Evolutionary conservation across 2,113 vertebrate species (phyloP).

Genomic region (Xiphorhynchus elegans): DNA sequence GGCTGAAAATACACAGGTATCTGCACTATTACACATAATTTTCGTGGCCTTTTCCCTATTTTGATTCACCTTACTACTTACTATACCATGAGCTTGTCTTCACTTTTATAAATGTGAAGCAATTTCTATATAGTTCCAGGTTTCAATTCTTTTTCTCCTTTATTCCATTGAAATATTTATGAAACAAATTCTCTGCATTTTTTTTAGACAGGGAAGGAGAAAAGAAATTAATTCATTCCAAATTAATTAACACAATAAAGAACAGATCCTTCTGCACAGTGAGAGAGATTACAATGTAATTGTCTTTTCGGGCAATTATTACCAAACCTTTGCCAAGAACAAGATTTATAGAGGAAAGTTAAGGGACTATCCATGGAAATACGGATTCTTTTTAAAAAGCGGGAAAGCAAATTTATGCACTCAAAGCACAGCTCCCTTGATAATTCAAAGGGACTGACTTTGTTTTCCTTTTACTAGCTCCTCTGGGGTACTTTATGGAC

Average conservation of each 20-base stretch:
- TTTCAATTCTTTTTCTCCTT: neutral
- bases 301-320: constrained; percentile 20
- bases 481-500: constrained; percentile 71
- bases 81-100: constrained; percentile 8
- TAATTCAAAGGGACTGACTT: constrained; percentile 58
- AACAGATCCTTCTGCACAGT: neutral
- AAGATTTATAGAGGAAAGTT: constrained; percentile 37
- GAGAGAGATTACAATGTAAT: constrained; percentile 11
- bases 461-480: constrained; percentile 68
- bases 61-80: constrained; percentile 30
- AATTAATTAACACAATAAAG: constrained; percentile 42
- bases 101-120: constrained; percentile 16
- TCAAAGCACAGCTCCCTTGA: constrained; percentile 25
- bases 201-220: neutral
- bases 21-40: neutral
- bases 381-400: constrained; percentile 7
- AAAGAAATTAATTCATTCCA: neutral
- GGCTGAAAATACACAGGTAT: neutral
- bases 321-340: constrained; percentile 39
- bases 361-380: constrained; percentile 49
- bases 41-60: neutral
- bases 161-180: neutral
- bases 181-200: neutral
- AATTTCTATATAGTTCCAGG: constrained; percentile 1
- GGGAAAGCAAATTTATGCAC: constrained; percentile 39